Evolutionary conservation across 2,113 vertebrate genomes (phyloP).

Genomic region (Platycercus adscitus): DNA sequence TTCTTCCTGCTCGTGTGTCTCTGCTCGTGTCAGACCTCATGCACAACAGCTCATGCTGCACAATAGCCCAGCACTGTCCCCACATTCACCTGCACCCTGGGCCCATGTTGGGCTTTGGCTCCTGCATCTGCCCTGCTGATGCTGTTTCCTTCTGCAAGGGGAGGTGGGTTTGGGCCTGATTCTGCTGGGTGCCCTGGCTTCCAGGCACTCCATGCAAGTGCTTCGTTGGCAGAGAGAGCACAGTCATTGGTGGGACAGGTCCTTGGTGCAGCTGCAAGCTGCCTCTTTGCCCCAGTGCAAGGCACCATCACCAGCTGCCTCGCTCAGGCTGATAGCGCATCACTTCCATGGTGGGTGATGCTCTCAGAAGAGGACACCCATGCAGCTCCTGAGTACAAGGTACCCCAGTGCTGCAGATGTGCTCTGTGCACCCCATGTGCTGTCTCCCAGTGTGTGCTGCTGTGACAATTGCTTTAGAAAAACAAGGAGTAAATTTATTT

Average conservation of each 20-base stretch:
- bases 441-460: neutral
- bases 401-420: neutral
- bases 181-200: neutral
- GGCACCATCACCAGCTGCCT: accelerated
- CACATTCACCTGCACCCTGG: neutral
- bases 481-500: neutral
- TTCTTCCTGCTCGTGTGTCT: constrained; percentile 35
- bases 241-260: neutral
- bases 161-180: neutral
- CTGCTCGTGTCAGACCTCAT: neutral
- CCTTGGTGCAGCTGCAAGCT: neutral
- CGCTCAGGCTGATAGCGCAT: accelerated
- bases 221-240: neutral
- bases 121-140: neutral
- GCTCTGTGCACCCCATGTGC: neutral
- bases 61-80: accelerated
- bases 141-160: neutral
- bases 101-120: neutral
- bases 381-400: neutral
- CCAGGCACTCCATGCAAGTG: accelerated
- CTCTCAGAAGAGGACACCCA: accelerated
- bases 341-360: neutral
- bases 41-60: neutral
- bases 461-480: accelerated
- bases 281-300: accelerated